Evolutionary conservation across 2,797 vertebrate species (phyloP).

Genomic region (Pangasius larnaudii): DNA sequence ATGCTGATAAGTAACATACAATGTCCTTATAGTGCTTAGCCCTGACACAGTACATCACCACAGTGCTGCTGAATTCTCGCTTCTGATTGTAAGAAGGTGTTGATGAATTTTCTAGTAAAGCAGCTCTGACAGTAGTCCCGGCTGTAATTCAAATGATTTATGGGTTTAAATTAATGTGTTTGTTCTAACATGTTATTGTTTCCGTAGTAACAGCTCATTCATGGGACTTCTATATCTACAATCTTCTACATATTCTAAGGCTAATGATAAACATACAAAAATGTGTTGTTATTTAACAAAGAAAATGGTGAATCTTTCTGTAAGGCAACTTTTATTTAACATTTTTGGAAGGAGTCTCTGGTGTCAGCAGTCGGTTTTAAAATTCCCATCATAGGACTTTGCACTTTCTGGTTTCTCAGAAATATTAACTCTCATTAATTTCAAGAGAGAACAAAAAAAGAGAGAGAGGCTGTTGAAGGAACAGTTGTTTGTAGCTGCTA

Average conservation of each 20-base stretch:
- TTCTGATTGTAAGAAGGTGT: not conserved
- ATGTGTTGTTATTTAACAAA: not conserved
- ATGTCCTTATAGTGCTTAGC: conserved; percentile 7
- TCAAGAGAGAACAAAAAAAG: not conserved
- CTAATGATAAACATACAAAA: not conserved
- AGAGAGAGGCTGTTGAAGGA: not conserved
- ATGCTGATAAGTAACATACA: not conserved
- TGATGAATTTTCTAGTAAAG: not conserved
- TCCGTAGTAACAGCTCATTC: not conserved
- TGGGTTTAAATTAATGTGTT: not conserved
- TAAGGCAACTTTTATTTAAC: not conserved
- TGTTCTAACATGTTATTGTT: not conserved
- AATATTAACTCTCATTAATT: not conserved
- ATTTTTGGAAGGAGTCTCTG: not conserved
- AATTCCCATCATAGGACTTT: not conserved
- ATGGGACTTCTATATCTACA: not conserved
- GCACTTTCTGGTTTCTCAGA: not conserved
- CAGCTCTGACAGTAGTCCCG: not conserved
- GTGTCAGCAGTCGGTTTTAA: not conserved
- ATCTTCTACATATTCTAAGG: not conserved
- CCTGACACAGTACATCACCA: not conserved
- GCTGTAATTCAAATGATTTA: not conserved
- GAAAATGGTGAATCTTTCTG: not conserved
- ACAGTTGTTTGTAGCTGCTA: not conserved
- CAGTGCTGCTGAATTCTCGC: not conserved